A percentile compares a stretch with the other conserved stretches of the same genome.
These are phyloP conservation scores for Rhinoderma darwinii DNA, from an alignment of 2,113 vertebrate genomes.

Conservation along the genomic window DNA sequence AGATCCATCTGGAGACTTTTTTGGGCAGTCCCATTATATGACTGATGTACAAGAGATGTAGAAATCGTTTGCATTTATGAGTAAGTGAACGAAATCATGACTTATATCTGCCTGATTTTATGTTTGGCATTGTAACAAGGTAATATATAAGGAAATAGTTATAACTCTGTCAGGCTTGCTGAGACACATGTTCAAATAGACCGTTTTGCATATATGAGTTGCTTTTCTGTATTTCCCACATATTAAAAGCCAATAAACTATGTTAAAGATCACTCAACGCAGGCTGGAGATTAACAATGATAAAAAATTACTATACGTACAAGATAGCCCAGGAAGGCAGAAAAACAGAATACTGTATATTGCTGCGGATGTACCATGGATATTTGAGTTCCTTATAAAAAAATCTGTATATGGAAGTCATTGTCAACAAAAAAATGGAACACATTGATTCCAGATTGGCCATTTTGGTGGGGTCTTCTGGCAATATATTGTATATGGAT, in stretches of 20 bases:
- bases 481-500: neutral
- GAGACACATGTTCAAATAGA: neutral
- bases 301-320: neutral
- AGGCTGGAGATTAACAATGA: neutral
- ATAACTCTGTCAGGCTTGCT: neutral
- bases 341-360: neutral
- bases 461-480: neutral
- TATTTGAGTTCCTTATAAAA: no score
- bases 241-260: slow-evolving; percentile 1
- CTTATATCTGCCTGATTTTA: neutral
- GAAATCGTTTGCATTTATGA: neutral
- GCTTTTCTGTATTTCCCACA: neutral
- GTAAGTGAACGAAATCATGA: neutral
- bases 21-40: neutral
- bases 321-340: neutral
- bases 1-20: neutral
- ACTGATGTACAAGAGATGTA: neutral
- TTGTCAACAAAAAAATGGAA: neutral
- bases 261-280: neutral
- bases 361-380: neutral
- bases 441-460: neutral
- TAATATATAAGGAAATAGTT: neutral
- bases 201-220: neutral
- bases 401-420: neutral
- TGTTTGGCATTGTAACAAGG: neutral